Evolutionary conservation across 2,113 vertebrate species (phyloP).

Genomic region (Coptodon bakossiorum): DNA sequence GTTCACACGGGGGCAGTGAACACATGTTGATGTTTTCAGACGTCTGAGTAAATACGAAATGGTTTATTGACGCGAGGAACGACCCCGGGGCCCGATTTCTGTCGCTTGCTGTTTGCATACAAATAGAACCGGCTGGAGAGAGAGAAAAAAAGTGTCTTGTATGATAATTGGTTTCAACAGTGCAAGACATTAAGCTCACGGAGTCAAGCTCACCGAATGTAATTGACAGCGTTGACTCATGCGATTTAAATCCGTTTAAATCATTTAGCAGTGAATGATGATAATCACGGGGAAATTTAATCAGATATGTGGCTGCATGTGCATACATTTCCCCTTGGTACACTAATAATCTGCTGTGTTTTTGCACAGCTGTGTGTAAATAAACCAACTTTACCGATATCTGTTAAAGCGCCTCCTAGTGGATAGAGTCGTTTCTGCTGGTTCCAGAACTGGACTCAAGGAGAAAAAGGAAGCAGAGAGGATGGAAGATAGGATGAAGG

Average conservation of each 20-base stretch:
- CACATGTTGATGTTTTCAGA: conserved; percentile 40
- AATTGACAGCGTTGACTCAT: not conserved
- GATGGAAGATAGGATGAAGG: not conserved
- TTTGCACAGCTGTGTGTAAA: not conserved
- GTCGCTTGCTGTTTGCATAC: not conserved
- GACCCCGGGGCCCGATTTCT: not conserved
- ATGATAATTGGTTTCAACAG: not conserved
- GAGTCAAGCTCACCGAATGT: not conserved
- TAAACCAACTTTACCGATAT: not conserved
- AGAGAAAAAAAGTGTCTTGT: not conserved
- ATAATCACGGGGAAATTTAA: not conserved
- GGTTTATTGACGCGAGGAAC: not conserved
- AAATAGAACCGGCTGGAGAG: not conserved
- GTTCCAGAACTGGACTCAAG: not conserved
- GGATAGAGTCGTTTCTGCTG: not conserved
- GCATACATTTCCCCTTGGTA: not conserved
- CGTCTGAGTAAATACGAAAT: conserved; percentile 49
- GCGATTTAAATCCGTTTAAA: not conserved
- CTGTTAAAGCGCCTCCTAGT: conserved; percentile 29
- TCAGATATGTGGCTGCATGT: not conserved
- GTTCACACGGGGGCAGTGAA: conserved; percentile 14
- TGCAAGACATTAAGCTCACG: not conserved
- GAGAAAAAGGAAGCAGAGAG: not conserved
- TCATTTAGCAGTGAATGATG: not conserved
- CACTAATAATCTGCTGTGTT: not conserved